Conservation (phyloP, 2,888 invertebrate genomes). For the Osmoderma eremita region DNA sequence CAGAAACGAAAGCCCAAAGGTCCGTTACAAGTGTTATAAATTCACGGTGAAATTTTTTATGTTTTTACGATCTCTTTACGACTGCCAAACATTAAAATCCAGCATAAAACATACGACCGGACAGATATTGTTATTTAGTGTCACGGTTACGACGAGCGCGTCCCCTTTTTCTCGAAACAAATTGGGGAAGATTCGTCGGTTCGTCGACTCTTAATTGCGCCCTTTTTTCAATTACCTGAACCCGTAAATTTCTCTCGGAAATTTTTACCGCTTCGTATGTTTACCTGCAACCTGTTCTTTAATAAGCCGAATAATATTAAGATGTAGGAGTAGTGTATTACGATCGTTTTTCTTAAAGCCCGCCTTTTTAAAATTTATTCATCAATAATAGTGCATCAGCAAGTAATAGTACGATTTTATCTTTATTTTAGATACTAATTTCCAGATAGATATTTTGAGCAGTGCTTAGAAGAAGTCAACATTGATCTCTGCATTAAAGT, state of each 20-base stretch:
- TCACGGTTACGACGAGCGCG: constrained; percentile 50
- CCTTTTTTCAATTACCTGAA: constrained; percentile 43
- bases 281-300: constrained; percentile 42
- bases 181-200: constrained; percentile 23
- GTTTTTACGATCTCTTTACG: constrained; percentile 46
- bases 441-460: no score
- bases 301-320: no score
- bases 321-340: no score
- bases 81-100: constrained; percentile 47
- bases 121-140: constrained; percentile 52
- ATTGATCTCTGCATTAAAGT: no score
- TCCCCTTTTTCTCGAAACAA: constrained; percentile 42
- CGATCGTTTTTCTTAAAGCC: no score
- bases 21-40: constrained; percentile 38
- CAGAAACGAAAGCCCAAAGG: constrained; percentile 31
- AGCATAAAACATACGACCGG: constrained; percentile 45
- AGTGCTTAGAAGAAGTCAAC: no score
- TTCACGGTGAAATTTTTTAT: constrained; percentile 39
- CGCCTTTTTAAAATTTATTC: no score
- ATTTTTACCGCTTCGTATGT: not conserved
- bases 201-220: constrained; percentile 45
- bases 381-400: no score
- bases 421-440: no score
- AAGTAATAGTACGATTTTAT: no score
- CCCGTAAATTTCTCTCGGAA: constrained; percentile 3